A percentile compares a stretch with the other conserved stretches of the same genome.
Evolutionary conservation across 2,888 invertebrate genomes (phyloP).

Genomic region (Ceraclea dissimilis): DNA sequence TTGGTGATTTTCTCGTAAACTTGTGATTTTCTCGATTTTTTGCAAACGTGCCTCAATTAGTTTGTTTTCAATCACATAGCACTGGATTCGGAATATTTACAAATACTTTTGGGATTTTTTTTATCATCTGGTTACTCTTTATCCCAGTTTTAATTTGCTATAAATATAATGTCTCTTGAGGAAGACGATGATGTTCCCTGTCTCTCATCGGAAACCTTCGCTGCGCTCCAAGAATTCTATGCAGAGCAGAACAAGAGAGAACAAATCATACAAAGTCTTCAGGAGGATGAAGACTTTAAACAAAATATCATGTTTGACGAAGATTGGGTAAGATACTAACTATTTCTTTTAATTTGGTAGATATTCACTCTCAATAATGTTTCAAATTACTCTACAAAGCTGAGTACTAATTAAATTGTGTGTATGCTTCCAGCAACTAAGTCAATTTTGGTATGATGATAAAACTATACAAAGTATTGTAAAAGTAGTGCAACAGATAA

Average conservation of each 20-base stretch:
- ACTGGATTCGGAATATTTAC: too few relatives aligned
- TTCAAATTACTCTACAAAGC: too few relatives aligned
- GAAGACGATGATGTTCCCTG: constrained; percentile 57
- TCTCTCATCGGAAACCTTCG: constrained; percentile 63
- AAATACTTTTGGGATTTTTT: too few relatives aligned
- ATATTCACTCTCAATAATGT: neutral
- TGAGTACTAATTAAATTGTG: neutral
- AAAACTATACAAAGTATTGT: constrained; percentile 67
- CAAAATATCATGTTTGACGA: constrained; percentile 59
- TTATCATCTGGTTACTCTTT: too few relatives aligned
- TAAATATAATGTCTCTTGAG: too few relatives aligned
- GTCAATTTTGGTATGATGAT: constrained; percentile 96
- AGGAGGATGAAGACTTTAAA: constrained; percentile 39
- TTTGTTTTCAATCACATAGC: too few relatives aligned
- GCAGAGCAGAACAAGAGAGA: constrained; percentile 59
- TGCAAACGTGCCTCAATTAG: too few relatives aligned
- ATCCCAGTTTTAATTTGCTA: too few relatives aligned
- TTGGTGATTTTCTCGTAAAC: too few relatives aligned
- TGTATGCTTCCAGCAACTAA: constrained; percentile 81
- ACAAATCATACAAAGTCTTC: constrained; percentile 44
- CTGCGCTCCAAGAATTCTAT: constrained; percentile 71
- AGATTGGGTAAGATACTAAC: constrained; percentile 87
- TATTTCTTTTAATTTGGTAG: constrained; percentile 23
- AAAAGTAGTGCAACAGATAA: constrained; percentile 52
- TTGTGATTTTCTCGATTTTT: too few relatives aligned